A percentile compares a stretch with the other conserved stretches of the same genome.
These are phyloP conservation scores for Irena cyanogastra DNA, from an alignment of 2,113 vertebrate genomes.

Conservation along the genomic window DNA sequence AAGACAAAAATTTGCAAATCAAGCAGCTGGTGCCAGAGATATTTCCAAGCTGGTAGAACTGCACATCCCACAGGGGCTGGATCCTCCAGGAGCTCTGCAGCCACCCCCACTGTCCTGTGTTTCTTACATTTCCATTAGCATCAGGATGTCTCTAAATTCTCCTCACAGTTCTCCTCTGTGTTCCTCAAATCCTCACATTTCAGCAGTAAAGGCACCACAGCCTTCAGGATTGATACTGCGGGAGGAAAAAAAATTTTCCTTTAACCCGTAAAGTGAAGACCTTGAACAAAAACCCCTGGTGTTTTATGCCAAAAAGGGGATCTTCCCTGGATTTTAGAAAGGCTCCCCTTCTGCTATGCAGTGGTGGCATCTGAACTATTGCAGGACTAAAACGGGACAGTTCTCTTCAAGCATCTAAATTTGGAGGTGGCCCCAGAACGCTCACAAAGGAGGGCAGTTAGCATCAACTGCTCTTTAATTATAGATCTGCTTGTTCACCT, in stretches of 20 bases:
- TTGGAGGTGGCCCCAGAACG: slow-evolving; percentile 50
- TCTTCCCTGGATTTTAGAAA: background rate
- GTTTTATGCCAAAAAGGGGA: background rate
- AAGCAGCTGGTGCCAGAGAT: background rate
- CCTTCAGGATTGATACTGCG: background rate
- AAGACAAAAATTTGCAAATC: background rate
- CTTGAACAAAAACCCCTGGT: background rate
- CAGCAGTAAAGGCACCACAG: background rate
- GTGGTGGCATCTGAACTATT: slow-evolving; percentile 58
- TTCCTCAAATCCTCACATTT: background rate
- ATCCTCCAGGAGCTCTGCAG: background rate
- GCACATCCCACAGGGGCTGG: background rate
- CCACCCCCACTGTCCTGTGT: background rate
- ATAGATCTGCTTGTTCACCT: slow-evolving; percentile 71
- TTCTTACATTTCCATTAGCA: background rate
- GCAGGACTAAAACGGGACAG: slow-evolving; percentile 38
- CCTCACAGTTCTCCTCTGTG: background rate
- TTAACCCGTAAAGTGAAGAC: background rate
- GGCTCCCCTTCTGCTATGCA: slow-evolving; percentile 31
- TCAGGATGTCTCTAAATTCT: background rate
- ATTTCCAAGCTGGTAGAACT: background rate
- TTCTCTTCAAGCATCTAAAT: slow-evolving; percentile 59
- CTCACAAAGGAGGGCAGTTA: slow-evolving; percentile 45
- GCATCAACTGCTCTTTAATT: slow-evolving; percentile 67
- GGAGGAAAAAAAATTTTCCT: background rate